Percentiles rank a stretch among this genome's conserved stretches.
Conservation (phyloP, 2,888 invertebrate genomes). For the Steinernema hermaphroditum region DNA sequence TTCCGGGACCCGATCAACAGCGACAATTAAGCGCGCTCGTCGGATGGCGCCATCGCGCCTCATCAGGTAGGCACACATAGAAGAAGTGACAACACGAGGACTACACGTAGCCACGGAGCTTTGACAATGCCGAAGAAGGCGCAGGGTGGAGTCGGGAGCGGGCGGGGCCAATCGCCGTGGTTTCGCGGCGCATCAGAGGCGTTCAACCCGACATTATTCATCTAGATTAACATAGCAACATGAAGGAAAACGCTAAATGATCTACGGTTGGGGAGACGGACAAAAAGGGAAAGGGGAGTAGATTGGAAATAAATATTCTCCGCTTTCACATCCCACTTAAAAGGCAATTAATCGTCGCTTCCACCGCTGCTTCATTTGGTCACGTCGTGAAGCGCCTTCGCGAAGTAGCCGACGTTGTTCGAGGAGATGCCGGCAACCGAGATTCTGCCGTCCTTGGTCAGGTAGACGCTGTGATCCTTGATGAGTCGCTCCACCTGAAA, state of each 20-base stretch:
- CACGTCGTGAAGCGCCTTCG: constrained; percentile 88
- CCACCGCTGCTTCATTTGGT: constrained; percentile 72
- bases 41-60: background rate
- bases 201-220: constrained; percentile 18
- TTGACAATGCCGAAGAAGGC: background rate
- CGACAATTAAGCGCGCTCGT: constrained; percentile 17
- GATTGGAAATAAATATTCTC: constrained; percentile 18
- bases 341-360: constrained; percentile 3
- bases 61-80: background rate
- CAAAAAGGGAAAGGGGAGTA: background rate
- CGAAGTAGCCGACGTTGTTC: constrained; percentile 90
- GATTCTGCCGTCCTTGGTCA: constrained; percentile 96
- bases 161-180: constrained; percentile 9
- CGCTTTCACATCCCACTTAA: constrained; percentile 9
- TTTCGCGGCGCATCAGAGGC: background rate
- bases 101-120: constrained; percentile 14
- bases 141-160: background rate
- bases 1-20: background rate
- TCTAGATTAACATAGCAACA: constrained; percentile 22
- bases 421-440: constrained; percentile 95
- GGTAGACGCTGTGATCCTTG: constrained; percentile 87
- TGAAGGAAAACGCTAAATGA: constrained; percentile 1
- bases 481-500: constrained; percentile 73
- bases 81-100: background rate
- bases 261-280: constrained; percentile 1